A percentile compares a stretch with the other conserved stretches of the same genome.
These are phyloP conservation scores for Petrophora chlorosata DNA, from an alignment of 2,888 invertebrate species.

Conservation along the genomic window DNA sequence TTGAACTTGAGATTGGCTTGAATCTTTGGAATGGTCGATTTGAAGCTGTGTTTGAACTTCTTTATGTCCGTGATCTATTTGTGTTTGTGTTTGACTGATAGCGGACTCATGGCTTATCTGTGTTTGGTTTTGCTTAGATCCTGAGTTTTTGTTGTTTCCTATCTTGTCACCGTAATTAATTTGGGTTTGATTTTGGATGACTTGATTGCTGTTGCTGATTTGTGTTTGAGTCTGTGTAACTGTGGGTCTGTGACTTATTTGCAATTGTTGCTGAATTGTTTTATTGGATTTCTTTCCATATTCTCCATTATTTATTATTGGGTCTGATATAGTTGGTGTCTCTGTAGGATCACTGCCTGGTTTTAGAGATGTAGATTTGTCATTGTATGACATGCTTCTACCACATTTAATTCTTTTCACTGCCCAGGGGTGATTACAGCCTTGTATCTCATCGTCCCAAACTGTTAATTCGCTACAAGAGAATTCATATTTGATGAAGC, in stretches of 20 bases:
- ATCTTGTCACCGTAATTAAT: slow-evolving; percentile 48
- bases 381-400: slow-evolving; percentile 40
- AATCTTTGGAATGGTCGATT: slow-evolving; percentile 54
- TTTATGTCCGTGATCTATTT: slow-evolving; percentile 53
- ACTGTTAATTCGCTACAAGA: slow-evolving; percentile 89
- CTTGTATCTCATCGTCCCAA: slow-evolving; percentile 88
- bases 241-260: slow-evolving; percentile 52
- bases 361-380: slow-evolving; percentile 15
- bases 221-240: slow-evolving; percentile 56
- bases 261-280: slow-evolving; percentile 50
- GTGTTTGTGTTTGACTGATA: slow-evolving; percentile 56
- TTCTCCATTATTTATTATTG: slow-evolving; percentile 7
- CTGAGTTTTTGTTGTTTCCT: slow-evolving; percentile 30
- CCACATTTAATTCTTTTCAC: slow-evolving; percentile 74
- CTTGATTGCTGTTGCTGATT: slow-evolving; percentile 46
- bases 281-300: slow-evolving; percentile 25
- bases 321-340: slow-evolving; percentile 21
- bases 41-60: slow-evolving; percentile 59
- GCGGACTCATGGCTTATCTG: slow-evolving; percentile 53
- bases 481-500: slow-evolving; percentile 88
- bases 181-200: slow-evolving; percentile 59
- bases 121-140: slow-evolving; percentile 53
- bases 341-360: slow-evolving; percentile 4
- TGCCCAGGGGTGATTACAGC: slow-evolving; percentile 89
- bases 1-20: slow-evolving; percentile 57